Conservation (phyloP, 2,113 vertebrate species). For the Paedocypris sp. region DNA sequence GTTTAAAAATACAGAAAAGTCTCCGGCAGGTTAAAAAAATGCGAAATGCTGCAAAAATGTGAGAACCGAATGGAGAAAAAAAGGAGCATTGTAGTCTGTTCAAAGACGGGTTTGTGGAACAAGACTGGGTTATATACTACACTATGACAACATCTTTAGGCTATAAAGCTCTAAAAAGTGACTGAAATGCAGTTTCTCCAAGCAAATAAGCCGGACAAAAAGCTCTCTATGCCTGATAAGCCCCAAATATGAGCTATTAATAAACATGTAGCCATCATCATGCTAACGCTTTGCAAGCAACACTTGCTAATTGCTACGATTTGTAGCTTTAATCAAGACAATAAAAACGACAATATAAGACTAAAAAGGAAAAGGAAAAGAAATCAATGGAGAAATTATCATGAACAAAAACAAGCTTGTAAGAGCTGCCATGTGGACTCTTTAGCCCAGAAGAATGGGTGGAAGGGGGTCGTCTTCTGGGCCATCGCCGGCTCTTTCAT, state of each 20-base stretch:
- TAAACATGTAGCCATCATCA: no score
- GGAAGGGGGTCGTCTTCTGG: conserved; percentile 9
- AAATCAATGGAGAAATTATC: conserved; percentile 9
- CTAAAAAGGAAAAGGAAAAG: neutral
- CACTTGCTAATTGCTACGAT: neutral
- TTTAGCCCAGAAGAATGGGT: conserved; percentile 8
- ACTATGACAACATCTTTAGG: conserved; percentile 21
- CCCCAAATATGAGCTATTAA: no score
- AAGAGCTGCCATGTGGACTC: conserved; percentile 12
- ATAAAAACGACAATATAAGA: neutral
- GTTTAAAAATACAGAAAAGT: no score
- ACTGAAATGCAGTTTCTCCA: conserved; percentile 7
- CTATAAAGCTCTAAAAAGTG: conserved; percentile 8
- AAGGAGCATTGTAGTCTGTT: no score
- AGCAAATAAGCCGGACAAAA: conserved; percentile 20
- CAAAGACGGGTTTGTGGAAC: neutral
- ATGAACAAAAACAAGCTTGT: conserved; percentile 27
- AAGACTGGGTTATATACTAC: neutral
- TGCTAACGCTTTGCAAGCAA: no score
- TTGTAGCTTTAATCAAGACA: neutral
- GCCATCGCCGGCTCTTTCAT: conserved; percentile 6
- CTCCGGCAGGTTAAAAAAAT: no score
- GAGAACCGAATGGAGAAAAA: no score
- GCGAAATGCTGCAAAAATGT: no score
- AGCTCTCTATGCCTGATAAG: conserved; percentile 6